Base-by-base conservation (phyloP, 2,888 invertebrate species). In the Ditula angustiorana region DNA sequence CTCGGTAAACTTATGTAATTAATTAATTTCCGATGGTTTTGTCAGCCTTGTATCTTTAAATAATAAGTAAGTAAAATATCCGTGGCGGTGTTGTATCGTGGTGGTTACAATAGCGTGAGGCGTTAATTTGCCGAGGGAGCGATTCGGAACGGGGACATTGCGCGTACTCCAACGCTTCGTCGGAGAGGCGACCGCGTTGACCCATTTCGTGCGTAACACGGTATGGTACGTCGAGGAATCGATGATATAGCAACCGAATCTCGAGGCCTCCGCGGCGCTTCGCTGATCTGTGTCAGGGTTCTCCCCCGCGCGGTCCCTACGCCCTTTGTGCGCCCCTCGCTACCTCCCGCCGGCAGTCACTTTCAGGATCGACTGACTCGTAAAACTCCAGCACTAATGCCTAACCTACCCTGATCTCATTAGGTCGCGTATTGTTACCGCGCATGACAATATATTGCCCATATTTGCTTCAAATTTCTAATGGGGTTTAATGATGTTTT, bases 281-380 rank as follows among this genome's bases (percentile, higher is more conserved):
- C 84, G 81, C 87, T 88, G 90, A 91, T 91, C 90, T 90, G 87
- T 92, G 92, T 92, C 92, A 92, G 88, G 92, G 92, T 89, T 83
- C 86, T 83, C 85, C 87, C 86, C 86, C 82, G 77, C 74, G 67
- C 79, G 78, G 77, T 82, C 87, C 89, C 85, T 86, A 76, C 88
- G 81, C 88, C 83, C 87, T 82, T 79, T 81, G 57, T 50, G 77
- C 78, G 73, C 76, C 77, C 78, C 75, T 76, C 69, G 73, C 78
- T 74, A 69, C 83, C 83, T 75, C 85, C 85, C 83, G 73, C 81
- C 76, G 76, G 71, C 74, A 69, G 74, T 82, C 80, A 82, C 80
- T 79, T 80, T 72, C 73, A 78, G 64, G 58, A 52, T 53, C 81
- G 80, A 83, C 83, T 86, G 86, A 88, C 89, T 89, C 86, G 86